phyloP scores from a whole-genome alignment of 30 jellyfish, hydroid and myxozoan genomes.

The Aurelia aurita complex sp. Pacific region DNA sequence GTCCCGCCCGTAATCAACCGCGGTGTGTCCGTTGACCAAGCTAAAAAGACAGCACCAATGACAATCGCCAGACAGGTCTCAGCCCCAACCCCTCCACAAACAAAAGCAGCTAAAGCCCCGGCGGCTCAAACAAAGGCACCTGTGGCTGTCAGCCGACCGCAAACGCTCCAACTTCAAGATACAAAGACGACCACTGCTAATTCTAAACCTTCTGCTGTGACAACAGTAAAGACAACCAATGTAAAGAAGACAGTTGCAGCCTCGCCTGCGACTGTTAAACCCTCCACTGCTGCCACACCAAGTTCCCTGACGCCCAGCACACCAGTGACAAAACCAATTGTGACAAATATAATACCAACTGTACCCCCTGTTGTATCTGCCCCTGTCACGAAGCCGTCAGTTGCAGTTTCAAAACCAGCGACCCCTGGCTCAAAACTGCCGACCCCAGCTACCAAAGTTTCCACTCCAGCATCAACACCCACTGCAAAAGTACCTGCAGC shows the following conservation, averaged over 20 bases:
- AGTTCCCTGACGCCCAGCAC: slow-evolving; percentile 4
- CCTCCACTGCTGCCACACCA: slow-evolving; percentile 33
- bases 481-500: slow-evolving; percentile 54
- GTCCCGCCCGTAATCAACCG: slow-evolving; percentile 18
- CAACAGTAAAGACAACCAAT: slow-evolving; percentile 15
- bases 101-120: slow-evolving; percentile 19
- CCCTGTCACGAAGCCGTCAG: slow-evolving; percentile 36
- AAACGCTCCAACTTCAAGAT: slow-evolving; percentile 32
- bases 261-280: slow-evolving; percentile 17
- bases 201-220: slow-evolving; percentile 24
- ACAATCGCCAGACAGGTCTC: slow-evolving; percentile 26
- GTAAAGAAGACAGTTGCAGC: slow-evolving; percentile 4
- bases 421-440: slow-evolving; percentile 27
- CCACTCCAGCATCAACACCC: slow-evolving; percentile 44
- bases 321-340: slow-evolving; percentile 1
- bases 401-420: slow-evolving; percentile 14
- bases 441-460: slow-evolving; percentile 15
- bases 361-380: slow-evolving; percentile 17
- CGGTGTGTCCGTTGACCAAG: slow-evolving; percentile 20
- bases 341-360: not conserved
- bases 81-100: not conserved
- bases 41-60: not conserved
- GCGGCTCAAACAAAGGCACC: slow-evolving; percentile 2
- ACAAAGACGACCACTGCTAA: slow-evolving; percentile 27
- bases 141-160: slow-evolving; percentile 5